Conservation (phyloP, 2,113 vertebrate genomes). For the Phainopepla nitens region DNA sequence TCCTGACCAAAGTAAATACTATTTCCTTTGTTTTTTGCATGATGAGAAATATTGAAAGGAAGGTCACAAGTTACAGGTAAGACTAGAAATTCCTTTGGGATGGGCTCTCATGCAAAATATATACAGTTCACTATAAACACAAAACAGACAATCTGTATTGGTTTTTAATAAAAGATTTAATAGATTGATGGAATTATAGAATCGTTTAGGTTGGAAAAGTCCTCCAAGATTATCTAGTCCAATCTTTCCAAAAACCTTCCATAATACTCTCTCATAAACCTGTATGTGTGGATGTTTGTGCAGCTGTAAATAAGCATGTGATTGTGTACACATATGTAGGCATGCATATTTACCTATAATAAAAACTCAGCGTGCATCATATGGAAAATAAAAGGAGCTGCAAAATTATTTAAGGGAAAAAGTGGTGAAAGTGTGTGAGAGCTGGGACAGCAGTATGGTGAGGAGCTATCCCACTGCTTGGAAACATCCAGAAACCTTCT, state of each 20-base stretch:
- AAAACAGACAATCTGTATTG: neutral
- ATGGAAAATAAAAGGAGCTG: neutral
- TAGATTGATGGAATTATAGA: neutral
- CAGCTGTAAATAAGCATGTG: neutral
- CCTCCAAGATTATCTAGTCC: neutral
- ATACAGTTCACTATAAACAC: neutral
- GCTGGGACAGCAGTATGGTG: neutral
- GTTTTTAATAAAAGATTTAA: neutral
- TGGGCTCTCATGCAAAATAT: neutral
- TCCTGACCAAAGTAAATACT: neutral
- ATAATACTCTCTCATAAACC: neutral
- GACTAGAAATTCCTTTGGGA: neutral
- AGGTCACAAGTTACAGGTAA: neutral
- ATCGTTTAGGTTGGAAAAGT: neutral
- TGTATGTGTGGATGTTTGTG: neutral
- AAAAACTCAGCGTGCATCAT: neutral
- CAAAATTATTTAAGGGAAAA: neutral
- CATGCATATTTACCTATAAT: rapidly evolving
- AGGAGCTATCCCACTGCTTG: neutral
- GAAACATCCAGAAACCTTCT: neutral
- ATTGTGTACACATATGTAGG: neutral
- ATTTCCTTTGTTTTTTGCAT: neutral
- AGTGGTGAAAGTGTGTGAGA: neutral
- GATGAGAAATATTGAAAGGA: neutral
- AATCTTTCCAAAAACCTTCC: neutral